These are phyloP conservation scores for Ichneumoninae sp. DNA, from an alignment of 2,888 invertebrate species.

Conservation along the genomic window DNA sequence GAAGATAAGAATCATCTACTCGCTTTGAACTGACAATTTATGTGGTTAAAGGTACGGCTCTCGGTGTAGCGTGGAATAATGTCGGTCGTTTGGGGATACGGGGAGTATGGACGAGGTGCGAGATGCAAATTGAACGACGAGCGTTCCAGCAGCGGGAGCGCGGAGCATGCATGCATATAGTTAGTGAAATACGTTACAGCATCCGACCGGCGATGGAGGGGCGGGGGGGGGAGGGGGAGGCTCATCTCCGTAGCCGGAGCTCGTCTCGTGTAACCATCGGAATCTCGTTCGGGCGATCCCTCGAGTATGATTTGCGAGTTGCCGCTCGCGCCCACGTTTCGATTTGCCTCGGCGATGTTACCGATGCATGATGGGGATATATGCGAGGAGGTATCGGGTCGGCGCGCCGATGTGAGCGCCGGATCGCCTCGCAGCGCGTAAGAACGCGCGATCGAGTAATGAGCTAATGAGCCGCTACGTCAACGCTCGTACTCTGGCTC, in stretches of 20 bases:
- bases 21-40: conserved; percentile 55
- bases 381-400: neutral
- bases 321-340: conserved; percentile 59
- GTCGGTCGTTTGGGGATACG: conserved; percentile 44
- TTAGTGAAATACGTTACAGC: conserved; percentile 15
- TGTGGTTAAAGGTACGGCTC: conserved; percentile 53
- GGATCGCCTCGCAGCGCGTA: conserved; percentile 51
- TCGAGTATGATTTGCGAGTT: conserved; percentile 69
- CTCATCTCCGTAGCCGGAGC: conserved; percentile 37
- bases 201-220: neutral
- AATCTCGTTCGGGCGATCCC: conserved; percentile 68
- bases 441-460: conserved; percentile 70
- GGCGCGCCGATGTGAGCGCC: neutral
- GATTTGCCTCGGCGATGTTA: conserved; percentile 40
- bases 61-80: conserved; percentile 54
- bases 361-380: conserved; percentile 6
- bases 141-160: conserved; percentile 31
- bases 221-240: neutral
- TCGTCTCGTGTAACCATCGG: conserved; percentile 57
- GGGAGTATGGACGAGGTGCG: conserved; percentile 48
- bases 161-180: conserved; percentile 12
- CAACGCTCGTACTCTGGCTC: conserved; percentile 26
- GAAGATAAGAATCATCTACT: conserved; percentile 50
- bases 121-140: conserved; percentile 61
- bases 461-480: conserved; percentile 73